These are phyloP conservation scores for Murina feae DNA, from an alignment of 2,113 vertebrate genomes.

Conservation along the genomic window DNA sequence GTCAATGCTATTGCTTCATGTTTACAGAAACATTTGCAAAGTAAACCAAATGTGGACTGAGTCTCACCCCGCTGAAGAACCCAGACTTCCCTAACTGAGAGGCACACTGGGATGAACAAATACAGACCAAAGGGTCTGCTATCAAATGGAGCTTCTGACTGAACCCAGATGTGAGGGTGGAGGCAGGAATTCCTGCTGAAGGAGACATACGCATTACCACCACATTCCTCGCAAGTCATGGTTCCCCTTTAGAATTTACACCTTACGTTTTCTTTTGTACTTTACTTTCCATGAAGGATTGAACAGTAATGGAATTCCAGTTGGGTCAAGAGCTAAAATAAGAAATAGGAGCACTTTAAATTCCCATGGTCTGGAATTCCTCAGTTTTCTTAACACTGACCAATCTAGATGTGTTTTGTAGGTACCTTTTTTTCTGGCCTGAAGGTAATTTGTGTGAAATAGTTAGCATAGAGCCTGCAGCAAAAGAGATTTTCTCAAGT, in stretches of 20 bases:
- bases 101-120: background rate
- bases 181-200: background rate
- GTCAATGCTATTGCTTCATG: background rate
- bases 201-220: background rate
- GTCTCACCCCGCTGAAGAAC: background rate
- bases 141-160: background rate
- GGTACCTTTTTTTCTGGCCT: background rate
- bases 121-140: background rate
- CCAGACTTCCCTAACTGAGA: background rate
- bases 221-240: fast-evolving
- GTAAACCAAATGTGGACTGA: background rate
- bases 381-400: background rate
- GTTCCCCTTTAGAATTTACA: background rate
- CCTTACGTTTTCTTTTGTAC: background rate
- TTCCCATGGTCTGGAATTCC: background rate
- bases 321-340: background rate
- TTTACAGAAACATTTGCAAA: background rate
- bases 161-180: background rate
- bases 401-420: background rate
- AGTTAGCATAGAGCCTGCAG: background rate
- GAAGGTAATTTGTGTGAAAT: background rate
- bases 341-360: background rate
- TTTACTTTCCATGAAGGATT: background rate
- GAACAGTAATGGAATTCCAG: background rate
- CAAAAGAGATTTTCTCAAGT: background rate